These are phyloP conservation scores for Drosophila sp. DNA, from an alignment of 1,140 invertebrate species.

Conservation along the genomic window DNA sequence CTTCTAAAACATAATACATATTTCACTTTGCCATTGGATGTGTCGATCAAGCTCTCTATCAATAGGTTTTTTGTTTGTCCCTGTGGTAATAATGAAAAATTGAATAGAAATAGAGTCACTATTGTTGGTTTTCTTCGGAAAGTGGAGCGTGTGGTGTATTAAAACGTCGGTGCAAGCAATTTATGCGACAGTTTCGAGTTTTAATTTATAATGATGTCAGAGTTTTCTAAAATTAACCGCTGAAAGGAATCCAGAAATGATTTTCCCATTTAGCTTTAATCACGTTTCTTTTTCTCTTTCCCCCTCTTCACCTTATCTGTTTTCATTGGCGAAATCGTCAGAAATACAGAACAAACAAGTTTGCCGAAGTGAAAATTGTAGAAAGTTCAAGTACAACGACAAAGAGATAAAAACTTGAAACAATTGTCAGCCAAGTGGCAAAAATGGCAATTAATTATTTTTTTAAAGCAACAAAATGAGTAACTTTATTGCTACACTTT, in stretches of 20 bases:
- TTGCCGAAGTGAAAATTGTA: constrained; percentile 5
- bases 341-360: constrained; percentile 6
- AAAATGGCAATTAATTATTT: constrained; percentile 63
- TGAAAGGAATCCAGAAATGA: constrained; percentile 2
- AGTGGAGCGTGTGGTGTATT: not conserved
- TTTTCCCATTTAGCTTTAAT: not conserved
- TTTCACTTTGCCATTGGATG: too few species aligned
- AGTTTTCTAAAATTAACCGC: constrained; percentile 3
- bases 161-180: not conserved
- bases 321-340: constrained; percentile 10
- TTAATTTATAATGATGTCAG: not conserved
- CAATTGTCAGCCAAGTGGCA: constrained; percentile 52
- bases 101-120: too few species aligned
- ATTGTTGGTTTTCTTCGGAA: too few species aligned
- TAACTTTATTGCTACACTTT: constrained; percentile 6
- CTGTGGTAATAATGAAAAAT: too few species aligned
- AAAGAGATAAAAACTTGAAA: constrained; percentile 34
- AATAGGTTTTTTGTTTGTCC: too few species aligned
- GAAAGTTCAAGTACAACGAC: not conserved
- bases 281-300: not conserved
- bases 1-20: too few species aligned
- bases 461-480: constrained; percentile 1
- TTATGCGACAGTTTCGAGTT: not conserved
- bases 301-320: not conserved
- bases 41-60: too few species aligned